Base-by-base conservation (phyloP, 2,888 invertebrate genomes). In the Gastracanthus pulcherrimus region DNA sequence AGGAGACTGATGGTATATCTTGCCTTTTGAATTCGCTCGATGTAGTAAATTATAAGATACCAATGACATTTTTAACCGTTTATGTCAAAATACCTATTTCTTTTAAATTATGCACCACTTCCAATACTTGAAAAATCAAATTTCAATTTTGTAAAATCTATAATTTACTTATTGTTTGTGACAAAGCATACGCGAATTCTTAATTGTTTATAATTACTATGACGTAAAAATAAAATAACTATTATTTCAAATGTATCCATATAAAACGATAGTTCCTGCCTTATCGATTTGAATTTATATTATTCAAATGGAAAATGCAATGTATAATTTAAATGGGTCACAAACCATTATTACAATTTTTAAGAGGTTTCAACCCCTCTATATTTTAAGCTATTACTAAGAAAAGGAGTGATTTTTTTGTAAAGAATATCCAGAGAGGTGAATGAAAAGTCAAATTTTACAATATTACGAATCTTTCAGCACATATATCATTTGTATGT, bases 1-100 rank as follows among this genome's bases (percentile, higher is more conserved):
- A 86, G 86, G 89, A 90, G 90, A 90, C 90, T 89, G 90, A 90
- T 82, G 87, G 85, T 87, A 87, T 88, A 88, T 88, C 86, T 89
- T 89, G 89, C 88, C 88, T 89, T 89, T 89, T 84, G 34, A 82
- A 74, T 72, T 77, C 23, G 60, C 60, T 79, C 11, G 29, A 67
- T 34, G 29, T 51, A 72, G 64, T 79, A 71, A 19, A 55, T 64
- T 38, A n/a, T n/a, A 71, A 16, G 16, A 13, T 23, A 55, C 51
- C 36, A 41, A 76, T 69, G 62, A 38, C 51, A 64, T 55, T 78
- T 51, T 51, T 23, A 76, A 19, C 41, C n/a, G 36, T 66, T 29
- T 72, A 13, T 55, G 29, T 45, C 19, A 23, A 55, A 55, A 23
- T 55, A 45, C 7, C 2, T 51, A 58, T 11, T 70, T 41, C 2